Percentiles rank a stretch among this genome's conserved stretches.
These are phyloP conservation scores for Loriculus beryllinus DNA, from an alignment of 2,797 vertebrate genomes.

Conservation along the genomic window DNA sequence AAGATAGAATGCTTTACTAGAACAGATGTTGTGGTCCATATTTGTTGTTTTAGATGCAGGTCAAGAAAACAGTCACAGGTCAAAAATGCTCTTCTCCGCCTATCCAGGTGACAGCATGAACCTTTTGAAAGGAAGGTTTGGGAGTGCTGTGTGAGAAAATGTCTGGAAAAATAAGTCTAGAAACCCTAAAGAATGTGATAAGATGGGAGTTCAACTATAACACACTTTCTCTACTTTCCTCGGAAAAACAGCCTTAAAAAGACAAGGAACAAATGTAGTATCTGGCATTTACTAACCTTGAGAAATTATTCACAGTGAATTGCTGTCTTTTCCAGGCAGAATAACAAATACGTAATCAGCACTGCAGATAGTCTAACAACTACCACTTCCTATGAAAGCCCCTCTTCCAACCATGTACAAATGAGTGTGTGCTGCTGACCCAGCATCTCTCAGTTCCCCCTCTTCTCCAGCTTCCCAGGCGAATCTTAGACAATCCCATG, in stretches of 20 bases:
- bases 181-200: not conserved
- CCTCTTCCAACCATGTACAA: not conserved
- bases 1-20: not conserved
- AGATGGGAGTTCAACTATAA: not conserved
- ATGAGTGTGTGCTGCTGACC: not conserved
- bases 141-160: not conserved
- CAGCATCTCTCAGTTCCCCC: not conserved
- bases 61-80: not conserved
- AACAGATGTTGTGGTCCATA: not conserved
- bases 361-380: not conserved
- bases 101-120: not conserved
- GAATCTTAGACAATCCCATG: not conserved
- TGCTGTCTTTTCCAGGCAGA: not conserved
- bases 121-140: not conserved
- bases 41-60: not conserved
- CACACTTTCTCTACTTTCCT: not conserved
- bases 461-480: not conserved
- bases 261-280: not conserved
- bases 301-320: not conserved
- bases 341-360: not conserved
- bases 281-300: not conserved
- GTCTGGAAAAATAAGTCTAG: not conserved
- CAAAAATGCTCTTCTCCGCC: not conserved
- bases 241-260: not conserved
- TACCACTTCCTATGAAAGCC: not conserved